Evolutionary conservation across 2,888 invertebrate genomes (phyloP).

Genomic region (Ophion ellenae): DNA sequence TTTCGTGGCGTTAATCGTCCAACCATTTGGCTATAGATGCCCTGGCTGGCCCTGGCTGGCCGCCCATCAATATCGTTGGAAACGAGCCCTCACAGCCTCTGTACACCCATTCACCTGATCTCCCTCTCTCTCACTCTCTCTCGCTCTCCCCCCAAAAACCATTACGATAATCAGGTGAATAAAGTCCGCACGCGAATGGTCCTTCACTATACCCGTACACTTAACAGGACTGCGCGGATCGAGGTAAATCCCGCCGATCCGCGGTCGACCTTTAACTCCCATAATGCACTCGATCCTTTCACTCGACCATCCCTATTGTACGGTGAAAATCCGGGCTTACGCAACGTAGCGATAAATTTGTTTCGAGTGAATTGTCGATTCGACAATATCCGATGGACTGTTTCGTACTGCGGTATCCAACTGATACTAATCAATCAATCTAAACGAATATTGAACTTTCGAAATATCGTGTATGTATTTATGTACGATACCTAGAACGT

Average conservation of each 20-base stretch:
- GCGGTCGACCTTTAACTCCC: background rate
- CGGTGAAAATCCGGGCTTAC: background rate
- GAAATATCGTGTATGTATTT: background rate
- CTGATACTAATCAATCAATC: background rate
- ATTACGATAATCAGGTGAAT: background rate
- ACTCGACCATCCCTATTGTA: background rate
- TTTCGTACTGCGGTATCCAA: background rate
- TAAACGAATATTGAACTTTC: background rate
- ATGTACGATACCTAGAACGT: background rate
- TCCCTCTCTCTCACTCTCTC: too few species aligned
- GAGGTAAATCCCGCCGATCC: background rate
- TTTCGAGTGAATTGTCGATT: background rate
- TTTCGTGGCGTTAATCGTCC: background rate
- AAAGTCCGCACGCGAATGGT: background rate
- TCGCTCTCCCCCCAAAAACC: background rate
- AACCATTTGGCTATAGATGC: background rate
- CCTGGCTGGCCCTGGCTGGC: background rate
- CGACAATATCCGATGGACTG: background rate
- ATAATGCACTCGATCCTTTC: background rate
- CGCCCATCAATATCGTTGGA: background rate
- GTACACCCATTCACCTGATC: background rate
- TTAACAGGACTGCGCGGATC: background rate
- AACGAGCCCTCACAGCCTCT: conserved; percentile 10
- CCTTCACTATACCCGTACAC: background rate
- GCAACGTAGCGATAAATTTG: background rate